These are phyloP conservation scores for Smittia sp. DNA, from an alignment of 2,888 invertebrate genomes.

Conservation along the genomic window DNA sequence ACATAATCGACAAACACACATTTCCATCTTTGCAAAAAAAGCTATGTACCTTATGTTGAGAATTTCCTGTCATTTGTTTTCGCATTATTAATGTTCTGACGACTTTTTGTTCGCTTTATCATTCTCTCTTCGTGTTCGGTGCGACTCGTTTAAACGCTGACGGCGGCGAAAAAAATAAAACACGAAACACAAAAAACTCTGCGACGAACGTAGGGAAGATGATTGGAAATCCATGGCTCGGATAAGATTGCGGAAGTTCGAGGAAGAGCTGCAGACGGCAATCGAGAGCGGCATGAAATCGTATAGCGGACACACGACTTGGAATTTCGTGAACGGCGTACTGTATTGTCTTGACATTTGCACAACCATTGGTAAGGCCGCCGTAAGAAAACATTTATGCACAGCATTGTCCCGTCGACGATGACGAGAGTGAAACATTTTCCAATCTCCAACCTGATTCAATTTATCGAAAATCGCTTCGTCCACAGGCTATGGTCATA, in stretches of 20 bases:
- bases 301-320: constrained; percentile 79
- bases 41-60: neutral
- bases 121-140: neutral
- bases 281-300: constrained; percentile 81
- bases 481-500: constrained; percentile 57
- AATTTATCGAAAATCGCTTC: constrained; percentile 10
- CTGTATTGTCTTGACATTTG: constrained; percentile 83
- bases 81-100: constrained; percentile 19
- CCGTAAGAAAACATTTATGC: no score
- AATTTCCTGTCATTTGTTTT: constrained; percentile 6
- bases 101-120: neutral
- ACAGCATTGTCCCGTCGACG: neutral
- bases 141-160: neutral
- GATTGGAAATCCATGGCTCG: constrained; percentile 88
- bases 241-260: constrained; percentile 76
- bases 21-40: neutral
- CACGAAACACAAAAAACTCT: constrained; percentile 47
- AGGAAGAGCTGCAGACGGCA: constrained; percentile 78
- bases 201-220: constrained; percentile 79
- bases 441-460: neutral
- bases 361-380: constrained; percentile 86
- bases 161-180: neutral
- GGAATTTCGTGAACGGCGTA: constrained; percentile 85
- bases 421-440: neutral
- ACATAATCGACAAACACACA: neutral